Conservation (phyloP, 2,888 invertebrate species). For the Sesia apiformis region DNA sequence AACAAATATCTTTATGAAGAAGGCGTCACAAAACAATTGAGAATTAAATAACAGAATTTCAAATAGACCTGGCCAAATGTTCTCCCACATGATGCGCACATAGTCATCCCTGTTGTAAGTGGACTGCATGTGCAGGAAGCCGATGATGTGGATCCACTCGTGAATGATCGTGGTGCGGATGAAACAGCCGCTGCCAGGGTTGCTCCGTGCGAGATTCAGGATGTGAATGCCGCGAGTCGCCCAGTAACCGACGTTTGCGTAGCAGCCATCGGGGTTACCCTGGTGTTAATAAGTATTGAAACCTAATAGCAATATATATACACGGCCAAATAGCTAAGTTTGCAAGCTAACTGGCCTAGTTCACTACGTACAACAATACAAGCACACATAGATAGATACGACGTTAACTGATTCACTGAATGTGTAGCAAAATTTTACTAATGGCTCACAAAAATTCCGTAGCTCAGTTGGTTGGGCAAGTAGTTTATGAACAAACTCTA, state of each 20-base stretch:
- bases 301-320: not conserved
- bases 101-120: slow-evolving; percentile 35
- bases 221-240: slow-evolving; percentile 35
- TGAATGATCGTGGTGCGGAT: slow-evolving; percentile 76
- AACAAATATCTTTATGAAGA: too few relatives aligned
- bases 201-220: slow-evolving; percentile 43
- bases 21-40: too few relatives aligned
- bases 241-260: slow-evolving; percentile 35
- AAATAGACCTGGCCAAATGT: slow-evolving; percentile 68
- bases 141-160: slow-evolving; percentile 70
- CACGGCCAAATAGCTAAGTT: not conserved
- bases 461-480: too few relatives aligned
- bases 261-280: slow-evolving; percentile 31
- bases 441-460: too few relatives aligned
- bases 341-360: too few relatives aligned
- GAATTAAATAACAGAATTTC: too few relatives aligned
- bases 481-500: too few relatives aligned
- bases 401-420: too few relatives aligned
- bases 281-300: slow-evolving; percentile 6
- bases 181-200: slow-evolving; percentile 57
- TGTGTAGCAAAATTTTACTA: too few relatives aligned
- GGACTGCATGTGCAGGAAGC: slow-evolving; percentile 45
- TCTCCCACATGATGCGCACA: slow-evolving; percentile 80
- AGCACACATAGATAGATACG: too few relatives aligned
- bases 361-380: too few relatives aligned